phyloP scores from a whole-genome alignment of 2,797 vertebrate species.

The Paedocypris micromegethes region DNA sequence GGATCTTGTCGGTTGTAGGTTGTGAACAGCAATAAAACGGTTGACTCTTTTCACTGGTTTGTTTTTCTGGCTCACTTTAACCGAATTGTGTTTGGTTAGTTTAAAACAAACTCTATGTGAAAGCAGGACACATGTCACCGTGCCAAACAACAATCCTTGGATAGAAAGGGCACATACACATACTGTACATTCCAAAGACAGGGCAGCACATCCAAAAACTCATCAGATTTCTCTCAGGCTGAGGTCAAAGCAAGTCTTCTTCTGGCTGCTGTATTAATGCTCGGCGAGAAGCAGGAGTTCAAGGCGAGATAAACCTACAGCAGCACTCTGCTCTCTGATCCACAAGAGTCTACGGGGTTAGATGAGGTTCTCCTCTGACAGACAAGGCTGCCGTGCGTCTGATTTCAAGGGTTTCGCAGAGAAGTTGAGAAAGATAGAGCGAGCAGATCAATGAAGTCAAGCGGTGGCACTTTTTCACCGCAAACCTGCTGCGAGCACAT shows the following conservation, averaged over 20 bases:
- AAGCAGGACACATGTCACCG: too few relatives aligned
- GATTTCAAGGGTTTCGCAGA: background rate
- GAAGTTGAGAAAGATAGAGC: background rate
- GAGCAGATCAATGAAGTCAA: slow-evolving; percentile 24
- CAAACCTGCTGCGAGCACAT: background rate
- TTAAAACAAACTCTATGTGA: too few relatives aligned
- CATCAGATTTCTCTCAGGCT: background rate
- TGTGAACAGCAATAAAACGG: too few relatives aligned
- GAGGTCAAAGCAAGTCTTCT: too few relatives aligned
- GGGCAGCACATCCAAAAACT: background rate
- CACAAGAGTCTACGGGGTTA: background rate
- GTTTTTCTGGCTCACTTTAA: too few relatives aligned
- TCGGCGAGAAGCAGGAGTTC: slow-evolving; percentile 6
- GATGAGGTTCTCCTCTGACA: slow-evolving; percentile 15
- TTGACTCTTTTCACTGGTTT: too few relatives aligned
- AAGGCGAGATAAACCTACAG: slow-evolving; percentile 19
- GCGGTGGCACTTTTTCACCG: background rate
- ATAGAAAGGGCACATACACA: too few relatives aligned
- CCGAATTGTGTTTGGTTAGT: too few relatives aligned
- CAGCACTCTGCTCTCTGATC: slow-evolving; percentile 4
- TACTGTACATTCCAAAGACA: too few relatives aligned
- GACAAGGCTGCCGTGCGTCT: slow-evolving; percentile 16
- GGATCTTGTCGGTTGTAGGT: too few relatives aligned
- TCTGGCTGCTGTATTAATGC: background rate
- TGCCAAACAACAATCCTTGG: too few relatives aligned